A percentile compares a stretch with the other conserved stretches of the same genome.
These are phyloP conservation scores for Calameuta filiformis DNA, from an alignment of 2,888 invertebrate genomes.

Conservation along the genomic window DNA sequence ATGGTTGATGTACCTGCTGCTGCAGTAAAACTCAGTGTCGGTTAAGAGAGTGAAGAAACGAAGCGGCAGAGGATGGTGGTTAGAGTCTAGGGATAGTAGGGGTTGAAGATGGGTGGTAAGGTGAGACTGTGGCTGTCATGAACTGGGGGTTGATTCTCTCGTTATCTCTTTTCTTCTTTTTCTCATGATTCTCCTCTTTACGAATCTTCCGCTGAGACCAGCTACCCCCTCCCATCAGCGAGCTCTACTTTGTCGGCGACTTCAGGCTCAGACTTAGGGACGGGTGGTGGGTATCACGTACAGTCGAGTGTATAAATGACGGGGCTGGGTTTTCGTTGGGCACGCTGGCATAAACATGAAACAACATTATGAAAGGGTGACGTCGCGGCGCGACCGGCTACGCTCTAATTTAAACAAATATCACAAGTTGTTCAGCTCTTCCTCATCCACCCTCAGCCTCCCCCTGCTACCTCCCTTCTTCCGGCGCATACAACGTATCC, in stretches of 20 bases:
- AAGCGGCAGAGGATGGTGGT: neutral
- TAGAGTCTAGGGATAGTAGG: neutral
- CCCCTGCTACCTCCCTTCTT: neutral
- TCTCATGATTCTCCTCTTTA: neutral
- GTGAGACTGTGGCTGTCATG: neutral
- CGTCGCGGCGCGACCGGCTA: constrained; percentile 24
- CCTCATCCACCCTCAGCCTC: constrained; percentile 10
- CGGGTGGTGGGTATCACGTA: constrained; percentile 21
- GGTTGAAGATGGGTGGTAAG: neutral
- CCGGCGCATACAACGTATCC: constrained; percentile 16
- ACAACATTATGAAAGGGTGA: constrained; percentile 43
- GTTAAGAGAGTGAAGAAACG: neutral
- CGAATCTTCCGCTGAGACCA: neutral
- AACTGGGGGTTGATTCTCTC: neutral
- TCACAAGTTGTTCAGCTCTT: constrained; percentile 36
- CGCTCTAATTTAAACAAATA: constrained; percentile 42
- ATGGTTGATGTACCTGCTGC: neutral
- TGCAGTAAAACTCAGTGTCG: neutral
- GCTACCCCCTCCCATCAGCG: neutral
- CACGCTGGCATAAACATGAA: constrained; percentile 41
- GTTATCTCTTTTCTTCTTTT: neutral
- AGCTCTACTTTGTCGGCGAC: neutral
- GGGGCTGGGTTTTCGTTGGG: constrained; percentile 20
- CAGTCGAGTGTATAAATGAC: constrained; percentile 31
- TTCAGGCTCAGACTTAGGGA: neutral